These are phyloP conservation scores for Peromyscus polionotus DNA, from an alignment of 2,113 vertebrate genomes.

Conservation along the genomic window DNA sequence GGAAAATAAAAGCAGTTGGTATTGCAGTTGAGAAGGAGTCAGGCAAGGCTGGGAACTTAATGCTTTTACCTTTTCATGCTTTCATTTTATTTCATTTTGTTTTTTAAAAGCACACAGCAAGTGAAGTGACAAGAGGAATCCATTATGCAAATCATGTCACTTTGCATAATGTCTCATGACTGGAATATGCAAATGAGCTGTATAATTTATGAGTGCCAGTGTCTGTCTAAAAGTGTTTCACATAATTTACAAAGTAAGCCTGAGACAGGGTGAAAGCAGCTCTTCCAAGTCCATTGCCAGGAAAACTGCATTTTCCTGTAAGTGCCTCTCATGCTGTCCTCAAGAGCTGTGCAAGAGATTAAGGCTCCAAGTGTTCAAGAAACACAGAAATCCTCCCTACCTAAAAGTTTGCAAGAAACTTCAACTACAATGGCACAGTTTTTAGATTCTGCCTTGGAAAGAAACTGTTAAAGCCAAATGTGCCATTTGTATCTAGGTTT, in stretches of 20 bases:
- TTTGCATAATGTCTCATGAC: conserved; percentile 99
- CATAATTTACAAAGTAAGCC: conserved; percentile 94
- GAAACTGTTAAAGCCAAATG: background rate
- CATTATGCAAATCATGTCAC: conserved; percentile 95
- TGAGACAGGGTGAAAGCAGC: conserved; percentile 80
- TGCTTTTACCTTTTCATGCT: conserved; percentile 86
- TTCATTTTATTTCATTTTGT: conserved; percentile 89
- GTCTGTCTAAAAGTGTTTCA: conserved; percentile 95
- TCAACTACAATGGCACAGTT: background rate
- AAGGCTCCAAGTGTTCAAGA: conserved; percentile 66
- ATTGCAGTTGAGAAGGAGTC: conserved; percentile 68
- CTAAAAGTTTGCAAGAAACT: conserved; percentile 67
- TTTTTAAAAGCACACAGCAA: conserved; percentile 92
- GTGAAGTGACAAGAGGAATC: conserved; percentile 96
- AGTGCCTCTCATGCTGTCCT: conserved; percentile 66
- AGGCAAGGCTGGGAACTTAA: conserved; percentile 75
- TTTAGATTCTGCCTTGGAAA: background rate
- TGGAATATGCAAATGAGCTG: conserved; percentile 96
- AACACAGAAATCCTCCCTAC: conserved; percentile 60
- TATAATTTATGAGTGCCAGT: conserved; percentile 98
- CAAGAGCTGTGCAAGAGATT: conserved; percentile 54
- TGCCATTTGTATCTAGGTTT: conserved; percentile 17
- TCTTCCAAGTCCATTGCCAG: conserved; percentile 81
- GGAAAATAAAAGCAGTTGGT: conserved; percentile 60
- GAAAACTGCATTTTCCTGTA: conserved; percentile 77